Conservation (phyloP, 2,797 vertebrate species). For the Typhlichthys subterraneus region DNA sequence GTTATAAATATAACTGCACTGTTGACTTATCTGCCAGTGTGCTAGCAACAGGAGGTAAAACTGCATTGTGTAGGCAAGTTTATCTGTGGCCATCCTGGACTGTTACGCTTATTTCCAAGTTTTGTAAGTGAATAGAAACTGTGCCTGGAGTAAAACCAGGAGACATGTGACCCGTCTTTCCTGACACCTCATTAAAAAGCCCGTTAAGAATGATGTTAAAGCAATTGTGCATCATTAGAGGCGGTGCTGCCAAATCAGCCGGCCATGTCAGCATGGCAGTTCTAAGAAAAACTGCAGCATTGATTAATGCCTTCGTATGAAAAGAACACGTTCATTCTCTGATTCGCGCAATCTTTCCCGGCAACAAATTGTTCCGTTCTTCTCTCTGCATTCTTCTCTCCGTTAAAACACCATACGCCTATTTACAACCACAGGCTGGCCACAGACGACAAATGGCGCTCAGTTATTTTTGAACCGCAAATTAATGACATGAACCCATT, state of each 20-base stretch:
- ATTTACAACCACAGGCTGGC: conserved; percentile 61
- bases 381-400: conserved; percentile 43
- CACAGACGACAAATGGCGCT: conserved; percentile 51
- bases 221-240: conserved; percentile 87
- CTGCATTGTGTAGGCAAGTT: conserved; percentile 4
- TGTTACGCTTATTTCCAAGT: conserved; percentile 51
- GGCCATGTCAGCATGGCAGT: conserved; percentile 63
- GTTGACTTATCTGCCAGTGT: neutral
- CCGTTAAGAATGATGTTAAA: conserved; percentile 85
- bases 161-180: conserved; percentile 73
- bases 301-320: conserved; percentile 81
- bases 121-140: conserved; percentile 59
- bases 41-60: neutral
- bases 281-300: conserved; percentile 56
- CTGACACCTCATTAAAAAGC: conserved; percentile 82
- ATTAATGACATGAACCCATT: conserved; percentile 55
- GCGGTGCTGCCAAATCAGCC: conserved; percentile 63
- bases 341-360: conserved; percentile 67
- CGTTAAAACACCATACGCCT: conserved; percentile 49
- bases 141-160: conserved; percentile 54
- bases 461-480: conserved; percentile 62
- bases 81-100: conserved; percentile 19
- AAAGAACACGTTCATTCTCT: conserved; percentile 78
- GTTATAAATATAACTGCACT: neutral
- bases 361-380: conserved; percentile 79